phyloP scores from a whole-genome alignment of 2,888 invertebrate genomes.

The Halictus quadricinctus region DNA sequence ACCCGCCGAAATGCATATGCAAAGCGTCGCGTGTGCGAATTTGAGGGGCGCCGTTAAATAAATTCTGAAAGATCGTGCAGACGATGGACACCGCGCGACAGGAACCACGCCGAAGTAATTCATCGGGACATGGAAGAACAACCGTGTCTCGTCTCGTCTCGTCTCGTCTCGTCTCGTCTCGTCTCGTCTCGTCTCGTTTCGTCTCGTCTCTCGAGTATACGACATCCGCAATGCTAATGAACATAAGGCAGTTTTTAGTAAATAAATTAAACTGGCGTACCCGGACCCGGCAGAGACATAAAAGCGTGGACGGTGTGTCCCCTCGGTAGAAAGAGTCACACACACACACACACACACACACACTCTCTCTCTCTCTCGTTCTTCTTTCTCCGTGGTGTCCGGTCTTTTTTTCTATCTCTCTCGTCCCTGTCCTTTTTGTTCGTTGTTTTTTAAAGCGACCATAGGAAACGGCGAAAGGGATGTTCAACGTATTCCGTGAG shows the following conservation, averaged over 20 bases:
- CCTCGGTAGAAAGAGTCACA: not conserved
- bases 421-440: not conserved
- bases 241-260: slow-evolving; percentile 50
- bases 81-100: not conserved
- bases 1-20: not conserved
- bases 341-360: not conserved
- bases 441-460: slow-evolving; percentile 15
- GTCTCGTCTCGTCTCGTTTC: not conserved
- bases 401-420: not conserved
- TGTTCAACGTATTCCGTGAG: slow-evolving; percentile 70
- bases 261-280: slow-evolving; percentile 46
- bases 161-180: not conserved
- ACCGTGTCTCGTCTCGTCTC: not conserved
- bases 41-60: not conserved
- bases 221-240: slow-evolving; percentile 45
- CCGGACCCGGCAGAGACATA: slow-evolving; percentile 3
- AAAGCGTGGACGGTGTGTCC: slow-evolving; percentile 13
- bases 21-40: not conserved
- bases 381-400: not conserved
- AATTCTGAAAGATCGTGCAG: not conserved
- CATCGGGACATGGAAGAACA: not conserved
- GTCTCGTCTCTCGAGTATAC: not conserved
- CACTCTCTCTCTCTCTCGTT: not conserved
- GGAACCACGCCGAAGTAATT: not conserved
- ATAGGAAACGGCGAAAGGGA: slow-evolving; percentile 46